Evolutionary conservation across 2,797 vertebrate species (phyloP), one percentile per base, ranked within the genome.

Genomic region (Pteronotus mesoamericanus): DNA sequence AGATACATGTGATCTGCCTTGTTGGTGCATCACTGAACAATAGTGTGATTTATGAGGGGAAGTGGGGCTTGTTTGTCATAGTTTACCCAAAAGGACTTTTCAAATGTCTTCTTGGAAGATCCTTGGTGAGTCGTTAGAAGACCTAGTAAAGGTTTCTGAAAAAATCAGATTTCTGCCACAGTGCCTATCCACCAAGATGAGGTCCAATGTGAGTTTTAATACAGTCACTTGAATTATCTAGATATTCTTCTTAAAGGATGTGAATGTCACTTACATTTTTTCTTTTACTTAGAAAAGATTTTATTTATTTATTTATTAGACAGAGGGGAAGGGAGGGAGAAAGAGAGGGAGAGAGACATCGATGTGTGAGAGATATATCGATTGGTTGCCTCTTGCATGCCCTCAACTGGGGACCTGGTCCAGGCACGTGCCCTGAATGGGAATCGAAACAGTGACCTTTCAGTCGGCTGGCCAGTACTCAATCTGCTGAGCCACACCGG

Each of bases 1-100:
- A 97, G 95, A 98, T 94, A 79, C 82, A 94, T 59, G 24, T 0
- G 0, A 18, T 55, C 71, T 37, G 32, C 77, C 84, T 51, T 61
- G 66, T 68, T n/a, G 85, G 32, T 19, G 19, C 57, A 57, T 94
- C 88, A 32, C 44, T 89, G 42, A 88, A 92, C 78, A 96, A 66
- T 32, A 77, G 89, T 48, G 19, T 94, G 97, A 97, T 88, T 88
- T 94, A 95, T 74, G 89, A 90, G 91, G 1, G 21, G 29, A 44
- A 59, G 48, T 48, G 29, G 82, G 59, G 51, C n/a, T 90, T 55
- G 21, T 48, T 96, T 69, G 21, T 2, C 44, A 61, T 46, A 42
- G 64, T 24, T 90, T 64, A 64, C 53, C 59, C 55, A 26, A 22
- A 39, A 37, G 94, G 72, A 85, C 87, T 94, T 96, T 89, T 59